Evolutionary conservation across 2,888 invertebrate species (phyloP).

Genomic region (Agrenia bidenticulata): DNA sequence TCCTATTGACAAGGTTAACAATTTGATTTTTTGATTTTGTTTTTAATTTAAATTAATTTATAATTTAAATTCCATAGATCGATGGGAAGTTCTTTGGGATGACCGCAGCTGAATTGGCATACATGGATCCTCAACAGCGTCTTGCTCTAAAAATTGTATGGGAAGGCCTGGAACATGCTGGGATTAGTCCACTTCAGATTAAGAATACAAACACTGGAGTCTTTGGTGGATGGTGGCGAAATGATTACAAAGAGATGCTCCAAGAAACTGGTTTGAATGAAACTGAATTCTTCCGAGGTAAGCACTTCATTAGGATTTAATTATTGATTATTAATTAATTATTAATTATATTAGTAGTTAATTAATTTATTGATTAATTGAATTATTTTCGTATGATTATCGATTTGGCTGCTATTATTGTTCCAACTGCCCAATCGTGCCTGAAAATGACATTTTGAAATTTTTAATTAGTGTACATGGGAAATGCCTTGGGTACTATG

Average conservation of each 20-base stretch:
- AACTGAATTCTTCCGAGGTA: conserved; percentile 1
- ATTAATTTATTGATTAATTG: too few relatives aligned
- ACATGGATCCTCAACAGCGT: conserved; percentile 15
- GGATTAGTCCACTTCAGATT: conserved; percentile 1
- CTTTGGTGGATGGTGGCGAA: conserved; percentile 12
- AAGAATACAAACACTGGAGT: conserved; percentile 11
- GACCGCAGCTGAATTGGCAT: neutral
- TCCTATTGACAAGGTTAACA: neutral
- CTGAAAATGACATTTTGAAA: neutral
- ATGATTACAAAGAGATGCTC: conserved; percentile 16
- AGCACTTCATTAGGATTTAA: too few relatives aligned
- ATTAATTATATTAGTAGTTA: too few relatives aligned
- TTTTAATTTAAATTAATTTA: too few relatives aligned
- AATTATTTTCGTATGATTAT: conserved; percentile 5
- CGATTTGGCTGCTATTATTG: conserved; percentile 6
- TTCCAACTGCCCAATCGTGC: neutral
- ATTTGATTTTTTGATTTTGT: too few relatives aligned
- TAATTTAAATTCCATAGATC: too few relatives aligned
- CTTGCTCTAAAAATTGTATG: neutral
- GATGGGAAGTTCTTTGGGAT: conserved; percentile 21
- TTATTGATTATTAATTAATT: too few relatives aligned
- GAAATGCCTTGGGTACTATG: conserved; percentile 13
- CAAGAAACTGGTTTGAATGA: neutral
- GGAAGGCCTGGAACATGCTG: conserved; percentile 18
- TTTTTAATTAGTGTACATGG: too few relatives aligned